Conservation (phyloP, 35 echinoderm and acorn worm species). For the Acanthaster planci region DNA sequence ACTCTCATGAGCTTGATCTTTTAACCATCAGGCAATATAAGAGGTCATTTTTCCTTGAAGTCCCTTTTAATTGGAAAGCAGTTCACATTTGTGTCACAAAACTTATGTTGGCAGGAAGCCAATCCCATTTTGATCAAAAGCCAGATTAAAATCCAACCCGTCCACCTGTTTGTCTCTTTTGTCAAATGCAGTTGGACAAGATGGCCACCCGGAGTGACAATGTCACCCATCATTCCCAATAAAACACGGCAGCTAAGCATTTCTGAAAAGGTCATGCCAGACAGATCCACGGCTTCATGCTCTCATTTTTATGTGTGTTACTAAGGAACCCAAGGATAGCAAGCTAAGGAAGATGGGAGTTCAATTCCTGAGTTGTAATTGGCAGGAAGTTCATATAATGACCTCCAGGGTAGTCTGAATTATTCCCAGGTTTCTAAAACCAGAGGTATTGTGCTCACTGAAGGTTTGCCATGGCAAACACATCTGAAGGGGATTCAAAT, state of each 20-base stretch:
- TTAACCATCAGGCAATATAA: too few species aligned
- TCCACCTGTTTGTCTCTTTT: not conserved
- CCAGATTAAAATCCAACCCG: not conserved
- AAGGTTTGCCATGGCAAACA: too few species aligned
- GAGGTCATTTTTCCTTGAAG: too few species aligned
- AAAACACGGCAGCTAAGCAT: not conserved
- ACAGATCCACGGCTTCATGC: not conserved
- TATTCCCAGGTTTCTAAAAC: not conserved
- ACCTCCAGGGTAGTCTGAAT: not conserved
- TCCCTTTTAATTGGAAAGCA: too few species aligned
- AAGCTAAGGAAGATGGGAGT: not conserved
- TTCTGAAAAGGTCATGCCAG: slow-evolving; percentile 1
- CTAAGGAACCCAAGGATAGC: slow-evolving; percentile 5
- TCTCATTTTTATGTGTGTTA: not conserved
- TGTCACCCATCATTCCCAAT: not conserved
- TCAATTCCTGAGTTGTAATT: slow-evolving; percentile 9
- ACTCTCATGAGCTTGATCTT: too few species aligned
- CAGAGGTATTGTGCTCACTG: not conserved
- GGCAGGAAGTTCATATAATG: slow-evolving; percentile 28
- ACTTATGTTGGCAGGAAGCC: too few species aligned
- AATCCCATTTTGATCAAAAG: not conserved
- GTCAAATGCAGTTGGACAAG: not conserved
- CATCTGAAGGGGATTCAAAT: too few species aligned
- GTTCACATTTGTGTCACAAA: too few species aligned
- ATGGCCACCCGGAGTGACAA: not conserved